A percentile compares a stretch with the other conserved stretches of the same genome.
phyloP scores from a whole-genome alignment of 2,888 invertebrate genomes.

The Drosophila subsilvestris region DNA sequence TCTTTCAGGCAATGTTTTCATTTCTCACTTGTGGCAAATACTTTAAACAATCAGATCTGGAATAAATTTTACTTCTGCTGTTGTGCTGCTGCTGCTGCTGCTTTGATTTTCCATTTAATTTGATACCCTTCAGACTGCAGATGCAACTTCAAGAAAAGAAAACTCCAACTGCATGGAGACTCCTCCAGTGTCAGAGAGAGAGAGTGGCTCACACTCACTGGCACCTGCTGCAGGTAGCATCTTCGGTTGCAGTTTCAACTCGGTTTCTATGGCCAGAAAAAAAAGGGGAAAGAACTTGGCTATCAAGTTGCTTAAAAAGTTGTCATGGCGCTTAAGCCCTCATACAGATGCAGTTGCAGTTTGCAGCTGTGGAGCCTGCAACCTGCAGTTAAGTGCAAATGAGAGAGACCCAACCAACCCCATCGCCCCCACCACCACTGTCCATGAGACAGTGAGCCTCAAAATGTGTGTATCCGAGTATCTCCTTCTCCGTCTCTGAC shows the following conservation, averaged over 20 bases:
- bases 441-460: slow-evolving; percentile 33
- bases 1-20: background rate
- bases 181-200: background rate
- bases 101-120: slow-evolving; percentile 64
- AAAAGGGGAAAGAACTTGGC: slow-evolving; percentile 57
- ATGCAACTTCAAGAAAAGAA: slow-evolving; percentile 75
- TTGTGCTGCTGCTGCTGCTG: background rate
- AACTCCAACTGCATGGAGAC: slow-evolving; percentile 41
- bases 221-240: slow-evolving; percentile 47
- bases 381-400: slow-evolving; percentile 51
- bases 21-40: no score
- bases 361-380: slow-evolving; percentile 3
- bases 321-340: slow-evolving; percentile 76
- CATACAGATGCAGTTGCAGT: background rate
- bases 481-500: slow-evolving; percentile 53
- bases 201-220: no score
- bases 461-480: slow-evolving; percentile 21
- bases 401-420: slow-evolving; percentile 7
- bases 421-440: background rate
- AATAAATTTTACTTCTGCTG: no score
- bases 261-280: slow-evolving; percentile 1
- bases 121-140: slow-evolving; percentile 72
- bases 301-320: slow-evolving; percentile 78
- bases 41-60: no score
- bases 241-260: slow-evolving; percentile 7